A percentile compares a stretch with the other conserved stretches of the same genome.
phyloP scores from a whole-genome alignment of 2,113 vertebrate genomes.

The Eulemur rufifrons region DNA sequence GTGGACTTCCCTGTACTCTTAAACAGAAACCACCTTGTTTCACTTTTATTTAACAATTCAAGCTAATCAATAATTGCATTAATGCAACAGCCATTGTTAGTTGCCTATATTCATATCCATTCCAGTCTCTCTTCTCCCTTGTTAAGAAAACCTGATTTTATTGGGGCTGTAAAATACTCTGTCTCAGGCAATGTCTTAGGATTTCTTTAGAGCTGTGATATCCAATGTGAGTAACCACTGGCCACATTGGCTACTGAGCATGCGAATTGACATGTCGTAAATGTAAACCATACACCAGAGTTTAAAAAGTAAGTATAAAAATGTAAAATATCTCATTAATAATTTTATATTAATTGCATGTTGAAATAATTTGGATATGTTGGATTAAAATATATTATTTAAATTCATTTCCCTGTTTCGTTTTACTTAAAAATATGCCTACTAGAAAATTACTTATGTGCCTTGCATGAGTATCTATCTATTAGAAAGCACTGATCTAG shows the following conservation, averaged over 20 bases:
- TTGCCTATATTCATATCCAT: not conserved
- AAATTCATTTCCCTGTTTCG: not conserved
- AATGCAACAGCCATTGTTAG: not conserved
- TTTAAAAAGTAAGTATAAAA: not conserved
- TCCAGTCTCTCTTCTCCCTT: not conserved
- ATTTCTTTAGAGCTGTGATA: not conserved
- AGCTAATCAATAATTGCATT: not conserved
- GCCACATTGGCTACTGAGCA: not conserved
- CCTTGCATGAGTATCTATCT: not conserved
- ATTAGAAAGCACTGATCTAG: not conserved
- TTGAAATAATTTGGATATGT: not conserved
- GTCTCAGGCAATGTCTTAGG: not conserved
- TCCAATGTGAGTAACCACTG: not conserved
- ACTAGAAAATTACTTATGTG: not conserved
- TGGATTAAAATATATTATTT: not conserved
- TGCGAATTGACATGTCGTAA: not conserved
- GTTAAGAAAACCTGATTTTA: not conserved
- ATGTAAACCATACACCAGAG: not conserved
- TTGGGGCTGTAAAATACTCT: not conserved
- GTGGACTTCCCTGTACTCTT: not conserved
- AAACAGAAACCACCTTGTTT: not conserved
- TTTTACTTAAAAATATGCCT: not conserved
- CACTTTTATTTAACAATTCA: constrained; percentile 1
- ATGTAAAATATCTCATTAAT: not conserved
- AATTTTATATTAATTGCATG: not conserved